These are phyloP conservation scores for Hydraecia micacea DNA, from an alignment of 2,888 invertebrate genomes.

Conservation along the genomic window DNA sequence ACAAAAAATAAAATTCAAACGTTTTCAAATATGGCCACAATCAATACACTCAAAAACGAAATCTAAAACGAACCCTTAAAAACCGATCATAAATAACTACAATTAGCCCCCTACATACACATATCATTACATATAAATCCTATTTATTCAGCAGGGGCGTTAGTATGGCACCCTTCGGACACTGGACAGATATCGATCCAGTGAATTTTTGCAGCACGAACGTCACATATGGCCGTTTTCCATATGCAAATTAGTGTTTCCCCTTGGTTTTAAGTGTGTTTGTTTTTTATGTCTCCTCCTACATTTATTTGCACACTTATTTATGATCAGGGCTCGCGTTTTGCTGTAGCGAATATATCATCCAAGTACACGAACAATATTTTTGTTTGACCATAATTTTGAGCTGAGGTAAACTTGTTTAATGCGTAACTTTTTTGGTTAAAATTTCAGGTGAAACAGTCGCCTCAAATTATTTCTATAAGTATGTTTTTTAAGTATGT, in stretches of 20 bases:
- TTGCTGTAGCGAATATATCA: slow-evolving; percentile 53
- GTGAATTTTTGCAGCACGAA: slow-evolving; percentile 70
- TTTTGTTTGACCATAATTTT: slow-evolving; percentile 15
- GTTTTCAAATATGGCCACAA: slow-evolving; percentile 16
- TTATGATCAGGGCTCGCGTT: slow-evolving; percentile 54
- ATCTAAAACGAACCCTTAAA: slow-evolving; percentile 32
- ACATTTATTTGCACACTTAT: slow-evolving; percentile 65
- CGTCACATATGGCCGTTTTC: slow-evolving; percentile 85
- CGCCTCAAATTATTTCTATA: not conserved
- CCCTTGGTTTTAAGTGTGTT: slow-evolving; percentile 86
- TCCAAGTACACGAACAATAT: slow-evolving; percentile 23
- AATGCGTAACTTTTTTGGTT: not conserved
- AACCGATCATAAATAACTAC: slow-evolving; percentile 58
- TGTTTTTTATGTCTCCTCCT: slow-evolving; percentile 83
- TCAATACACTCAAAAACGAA: slow-evolving; percentile 33
- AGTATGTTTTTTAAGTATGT: not conserved
- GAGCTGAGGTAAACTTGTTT: slow-evolving; percentile 2
- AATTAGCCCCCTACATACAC: slow-evolving; percentile 58
- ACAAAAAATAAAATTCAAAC: not conserved
- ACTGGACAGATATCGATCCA: slow-evolving; percentile 66
- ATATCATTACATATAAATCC: slow-evolving; percentile 66
- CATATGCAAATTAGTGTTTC: slow-evolving; percentile 88
- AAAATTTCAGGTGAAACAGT: slow-evolving; percentile 10
- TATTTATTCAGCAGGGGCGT: slow-evolving; percentile 63
- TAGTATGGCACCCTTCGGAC: slow-evolving; percentile 62